Evolutionary conservation across 2,113 vertebrate genomes (phyloP).

Genomic region (Cyprinus carpio): DNA sequence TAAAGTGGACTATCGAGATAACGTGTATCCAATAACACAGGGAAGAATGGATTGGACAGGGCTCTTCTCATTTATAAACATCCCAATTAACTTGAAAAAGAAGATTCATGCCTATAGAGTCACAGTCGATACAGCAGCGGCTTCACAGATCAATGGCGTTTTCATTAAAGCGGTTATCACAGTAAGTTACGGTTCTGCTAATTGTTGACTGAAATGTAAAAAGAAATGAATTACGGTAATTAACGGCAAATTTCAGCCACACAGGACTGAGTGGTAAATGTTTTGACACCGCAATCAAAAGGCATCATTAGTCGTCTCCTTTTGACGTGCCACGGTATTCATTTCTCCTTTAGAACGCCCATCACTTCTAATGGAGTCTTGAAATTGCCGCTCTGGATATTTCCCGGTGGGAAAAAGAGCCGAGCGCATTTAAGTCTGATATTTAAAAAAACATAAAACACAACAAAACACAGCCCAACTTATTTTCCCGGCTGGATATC

Average conservation of each 20-base stretch:
- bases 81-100: slow-evolving; percentile 40
- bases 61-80: slow-evolving; percentile 31
- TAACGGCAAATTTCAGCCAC: slow-evolving; percentile 51
- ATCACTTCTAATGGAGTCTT: slow-evolving; percentile 58
- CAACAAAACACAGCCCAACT: slow-evolving; percentile 51
- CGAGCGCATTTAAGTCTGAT: slow-evolving; percentile 36
- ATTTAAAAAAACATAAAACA: slow-evolving; percentile 51
- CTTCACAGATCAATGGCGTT: slow-evolving; percentile 47
- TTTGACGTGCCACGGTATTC: slow-evolving; percentile 56
- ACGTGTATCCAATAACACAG: background rate
- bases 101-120: slow-evolving; percentile 6
- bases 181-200: slow-evolving; percentile 28
- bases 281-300: slow-evolving; percentile 60
- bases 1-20: background rate
- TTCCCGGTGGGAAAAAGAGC: slow-evolving; percentile 12
- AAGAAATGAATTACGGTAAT: slow-evolving; percentile 48
- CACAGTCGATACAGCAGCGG: slow-evolving; percentile 47
- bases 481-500: slow-evolving; percentile 69
- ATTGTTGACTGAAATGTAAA: slow-evolving; percentile 29
- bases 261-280: slow-evolving; percentile 58
- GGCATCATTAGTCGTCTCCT: slow-evolving; percentile 56
- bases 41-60: slow-evolving; percentile 28
- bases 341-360: slow-evolving; percentile 46
- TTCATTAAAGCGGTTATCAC: slow-evolving; percentile 35
- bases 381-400: slow-evolving; percentile 56